Conservation (phyloP, 2,113 vertebrate genomes). For the Psophia crepitans region DNA sequence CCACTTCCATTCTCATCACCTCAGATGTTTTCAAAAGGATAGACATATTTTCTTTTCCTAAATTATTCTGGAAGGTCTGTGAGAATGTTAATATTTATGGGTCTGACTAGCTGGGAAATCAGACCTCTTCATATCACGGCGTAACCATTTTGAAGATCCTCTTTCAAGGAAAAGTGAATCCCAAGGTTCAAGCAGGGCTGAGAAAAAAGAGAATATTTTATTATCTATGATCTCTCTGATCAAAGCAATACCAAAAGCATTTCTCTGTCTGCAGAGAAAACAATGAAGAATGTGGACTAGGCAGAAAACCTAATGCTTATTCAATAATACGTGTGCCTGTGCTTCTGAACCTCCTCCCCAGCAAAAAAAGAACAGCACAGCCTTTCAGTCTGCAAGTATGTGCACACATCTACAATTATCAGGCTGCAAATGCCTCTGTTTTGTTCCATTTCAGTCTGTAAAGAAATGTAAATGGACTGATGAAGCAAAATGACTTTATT, state of each 20-base stretch:
- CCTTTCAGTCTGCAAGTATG: not conserved
- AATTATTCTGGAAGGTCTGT: not conserved
- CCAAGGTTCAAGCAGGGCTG: slow-evolving; percentile 20
- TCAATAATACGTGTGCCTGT: not conserved
- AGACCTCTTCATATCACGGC: not conserved
- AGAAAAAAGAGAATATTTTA: slow-evolving; percentile 60
- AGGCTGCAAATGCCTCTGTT: not conserved
- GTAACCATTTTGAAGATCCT: slow-evolving; percentile 1
- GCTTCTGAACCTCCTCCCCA: not conserved
- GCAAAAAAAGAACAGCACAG: not conserved
- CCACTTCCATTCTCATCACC: not conserved
- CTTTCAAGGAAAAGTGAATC: slow-evolving; percentile 43
- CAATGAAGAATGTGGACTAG: not conserved
- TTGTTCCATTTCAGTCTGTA: not conserved
- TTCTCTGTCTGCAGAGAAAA: slow-evolving; percentile 7
- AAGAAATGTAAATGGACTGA: not conserved
- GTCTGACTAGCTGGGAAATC: slow-evolving; percentile 12
- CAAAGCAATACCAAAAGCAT: slow-evolving; percentile 43
- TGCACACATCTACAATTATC: not conserved
- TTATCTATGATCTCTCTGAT: slow-evolving; percentile 18
- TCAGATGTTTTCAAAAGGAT: not conserved
- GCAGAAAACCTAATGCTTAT: not conserved
- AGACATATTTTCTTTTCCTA: not conserved
- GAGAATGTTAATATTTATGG: slow-evolving; percentile 42
- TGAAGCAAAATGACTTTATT: not conserved